Evolutionary conservation across 30 jellyfish, hydroid and myxozoan species (phyloP).

Genomic region (Pseudorhiza aurosa): DNA sequence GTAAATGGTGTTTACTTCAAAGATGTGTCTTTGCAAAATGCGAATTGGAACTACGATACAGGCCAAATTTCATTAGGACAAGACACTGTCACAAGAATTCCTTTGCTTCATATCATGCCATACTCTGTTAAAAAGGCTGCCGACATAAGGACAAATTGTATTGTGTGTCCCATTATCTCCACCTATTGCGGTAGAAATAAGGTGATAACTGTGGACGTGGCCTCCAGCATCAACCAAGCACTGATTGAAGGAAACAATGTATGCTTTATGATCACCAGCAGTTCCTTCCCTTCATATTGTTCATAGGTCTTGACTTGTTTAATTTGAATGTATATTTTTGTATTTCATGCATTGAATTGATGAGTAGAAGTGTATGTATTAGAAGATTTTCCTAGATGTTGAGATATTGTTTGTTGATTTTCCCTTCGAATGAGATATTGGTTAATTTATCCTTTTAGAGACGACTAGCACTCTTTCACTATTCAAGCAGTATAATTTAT

Average conservation of each 20-base stretch:
- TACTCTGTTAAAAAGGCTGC: background rate
- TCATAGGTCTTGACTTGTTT: no score
- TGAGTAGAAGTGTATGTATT: no score
- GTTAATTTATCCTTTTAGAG: no score
- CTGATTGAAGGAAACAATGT: background rate
- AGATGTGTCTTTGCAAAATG: background rate
- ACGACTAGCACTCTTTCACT: no score
- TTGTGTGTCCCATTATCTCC: conserved; percentile 6
- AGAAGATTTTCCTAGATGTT: no score
- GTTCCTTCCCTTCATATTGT: no score
- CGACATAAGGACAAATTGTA: background rate
- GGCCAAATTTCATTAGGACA: background rate
- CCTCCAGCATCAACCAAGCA: background rate
- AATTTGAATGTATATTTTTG: no score
- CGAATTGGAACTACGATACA: conserved; percentile 1
- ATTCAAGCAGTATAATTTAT: no score
- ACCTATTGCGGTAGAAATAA: background rate
- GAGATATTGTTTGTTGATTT: no score
- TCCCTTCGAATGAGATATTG: no score
- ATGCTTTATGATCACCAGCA: background rate
- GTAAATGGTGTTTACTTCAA: conserved; percentile 31
- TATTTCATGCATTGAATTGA: no score
- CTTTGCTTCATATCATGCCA: conserved; percentile 40
- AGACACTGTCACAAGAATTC: background rate
- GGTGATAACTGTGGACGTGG: background rate